These are phyloP conservation scores for Homarus gammarus DNA, from an alignment of 2,888 invertebrate species.

Conservation along the genomic window DNA sequence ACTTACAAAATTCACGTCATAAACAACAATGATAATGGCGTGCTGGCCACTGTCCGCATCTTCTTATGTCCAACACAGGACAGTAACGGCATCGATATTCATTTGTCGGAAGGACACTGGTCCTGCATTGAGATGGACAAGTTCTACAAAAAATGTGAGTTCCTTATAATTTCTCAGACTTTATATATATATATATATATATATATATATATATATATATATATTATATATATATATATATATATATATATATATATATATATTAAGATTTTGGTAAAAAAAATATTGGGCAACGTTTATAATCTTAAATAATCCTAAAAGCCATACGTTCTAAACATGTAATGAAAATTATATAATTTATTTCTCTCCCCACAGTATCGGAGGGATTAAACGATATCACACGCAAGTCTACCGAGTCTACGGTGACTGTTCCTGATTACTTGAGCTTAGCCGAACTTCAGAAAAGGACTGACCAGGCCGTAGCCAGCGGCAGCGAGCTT, in stretches of 20 bases:
- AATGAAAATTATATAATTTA: no score
- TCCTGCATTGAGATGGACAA: constrained; percentile 76
- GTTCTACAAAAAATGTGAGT: constrained; percentile 77
- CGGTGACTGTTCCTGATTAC: constrained; percentile 83
- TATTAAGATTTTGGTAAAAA: no score
- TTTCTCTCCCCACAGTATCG: constrained; percentile 79
- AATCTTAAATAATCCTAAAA: not conserved
- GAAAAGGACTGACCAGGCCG: constrained; percentile 46
- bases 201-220: no score
- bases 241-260: no score
- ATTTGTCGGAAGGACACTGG: constrained; percentile 76
- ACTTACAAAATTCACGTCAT: constrained; percentile 81
- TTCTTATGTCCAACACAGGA: constrained; percentile 77
- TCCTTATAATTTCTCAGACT: no score
- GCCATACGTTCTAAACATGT: no score
- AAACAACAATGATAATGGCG: constrained; percentile 73
- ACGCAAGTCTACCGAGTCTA: constrained; percentile 85
- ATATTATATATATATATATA: no score
- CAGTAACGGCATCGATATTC: constrained; percentile 76
- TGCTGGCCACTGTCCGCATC: constrained; percentile 76
- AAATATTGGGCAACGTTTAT: not conserved
- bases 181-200: no score
- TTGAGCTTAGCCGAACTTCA: constrained; percentile 52
- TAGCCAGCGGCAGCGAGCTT: constrained; percentile 30
- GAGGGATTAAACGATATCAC: constrained; percentile 85